These are phyloP conservation scores for Semotilus atromaculatus DNA, from an alignment of 2,797 vertebrate genomes.

Conservation along the genomic window DNA sequence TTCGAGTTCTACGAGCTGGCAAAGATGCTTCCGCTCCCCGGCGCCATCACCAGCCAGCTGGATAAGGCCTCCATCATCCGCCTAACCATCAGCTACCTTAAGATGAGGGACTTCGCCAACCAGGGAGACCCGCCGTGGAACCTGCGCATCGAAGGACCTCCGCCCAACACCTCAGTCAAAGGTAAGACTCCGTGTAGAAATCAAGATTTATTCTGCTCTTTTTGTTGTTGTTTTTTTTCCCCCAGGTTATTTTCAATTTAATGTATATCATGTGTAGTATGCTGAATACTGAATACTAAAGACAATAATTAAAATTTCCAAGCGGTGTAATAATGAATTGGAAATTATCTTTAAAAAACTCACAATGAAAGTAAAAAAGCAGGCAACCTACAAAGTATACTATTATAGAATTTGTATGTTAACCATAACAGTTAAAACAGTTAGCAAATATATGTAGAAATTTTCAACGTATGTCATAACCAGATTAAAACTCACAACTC, in stretches of 20 bases:
- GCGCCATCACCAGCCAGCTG: constrained; percentile 97
- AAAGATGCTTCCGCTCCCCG: constrained; percentile 96
- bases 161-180: constrained; percentile 98
- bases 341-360: background rate
- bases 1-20: constrained; percentile 99
- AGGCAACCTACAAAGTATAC: background rate
- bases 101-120: constrained; percentile 99
- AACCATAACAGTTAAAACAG: background rate
- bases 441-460: background rate
- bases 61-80: constrained; percentile 99
- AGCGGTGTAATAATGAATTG: background rate
- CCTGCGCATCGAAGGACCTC: constrained; percentile 93
- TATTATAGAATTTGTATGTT: background rate
- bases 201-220: background rate
- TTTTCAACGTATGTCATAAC: background rate
- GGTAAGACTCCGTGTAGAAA: constrained; percentile 73
- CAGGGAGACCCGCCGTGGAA: constrained; percentile 98
- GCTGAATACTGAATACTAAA: background rate
- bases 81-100: constrained; percentile 98
- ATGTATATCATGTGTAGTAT: background rate
- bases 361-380: background rate
- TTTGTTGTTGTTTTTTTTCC: background rate
- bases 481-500: background rate
- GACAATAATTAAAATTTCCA: background rate
- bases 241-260: background rate